Evolutionary conservation across 2,113 vertebrate genomes (phyloP).

Genomic region (Macroglossus sobrinus): DNA sequence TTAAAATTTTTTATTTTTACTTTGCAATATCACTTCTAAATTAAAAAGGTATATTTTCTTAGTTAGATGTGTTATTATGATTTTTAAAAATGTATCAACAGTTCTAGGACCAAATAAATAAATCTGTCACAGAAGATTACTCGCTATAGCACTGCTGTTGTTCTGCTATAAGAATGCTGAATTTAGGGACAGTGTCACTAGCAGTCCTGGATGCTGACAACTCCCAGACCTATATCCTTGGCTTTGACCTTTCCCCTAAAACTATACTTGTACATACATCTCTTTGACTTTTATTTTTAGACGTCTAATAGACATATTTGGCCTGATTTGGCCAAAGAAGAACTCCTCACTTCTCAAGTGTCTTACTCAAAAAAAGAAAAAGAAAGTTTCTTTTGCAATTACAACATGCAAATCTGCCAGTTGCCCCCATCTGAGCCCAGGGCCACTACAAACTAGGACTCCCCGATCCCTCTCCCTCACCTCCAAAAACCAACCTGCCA

Average conservation of each 20-base stretch:
- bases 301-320: neutral
- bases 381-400: neutral
- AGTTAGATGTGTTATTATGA: neutral
- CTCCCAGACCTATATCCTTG: neutral
- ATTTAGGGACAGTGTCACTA: neutral
- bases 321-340: neutral
- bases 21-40: neutral
- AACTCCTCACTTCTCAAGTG: neutral
- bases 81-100: neutral
- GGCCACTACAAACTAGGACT: neutral
- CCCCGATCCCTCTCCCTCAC: neutral
- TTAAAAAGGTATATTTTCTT: neutral
- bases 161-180: neutral
- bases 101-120: neutral
- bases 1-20: neutral
- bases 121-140: neutral
- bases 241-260: neutral
- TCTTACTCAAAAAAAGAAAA: neutral
- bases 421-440: fast-evolving
- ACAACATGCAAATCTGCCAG: neutral
- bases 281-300: neutral
- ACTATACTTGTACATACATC: neutral
- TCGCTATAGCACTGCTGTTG: neutral
- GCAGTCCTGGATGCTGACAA: neutral
- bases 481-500: neutral